Evolutionary conservation across 2,113 vertebrate species (phyloP).

Genomic region (Chinchilla lanigera): DNA sequence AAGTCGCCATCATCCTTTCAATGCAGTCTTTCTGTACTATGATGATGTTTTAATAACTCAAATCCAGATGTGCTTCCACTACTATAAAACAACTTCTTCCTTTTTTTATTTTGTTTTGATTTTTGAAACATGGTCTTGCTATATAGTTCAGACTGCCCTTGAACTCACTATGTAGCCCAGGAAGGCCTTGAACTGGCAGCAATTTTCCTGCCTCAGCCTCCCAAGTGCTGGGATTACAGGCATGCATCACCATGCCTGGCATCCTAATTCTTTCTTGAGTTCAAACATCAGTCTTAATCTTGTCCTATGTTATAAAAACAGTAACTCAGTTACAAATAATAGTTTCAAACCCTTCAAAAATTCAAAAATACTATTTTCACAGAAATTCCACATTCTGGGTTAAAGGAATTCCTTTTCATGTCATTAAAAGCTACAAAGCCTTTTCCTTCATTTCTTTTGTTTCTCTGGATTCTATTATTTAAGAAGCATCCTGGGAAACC

Average conservation of each 20-base stretch:
- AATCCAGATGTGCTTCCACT: background rate
- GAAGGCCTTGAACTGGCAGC: background rate
- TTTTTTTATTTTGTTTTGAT: background rate
- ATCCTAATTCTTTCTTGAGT: background rate
- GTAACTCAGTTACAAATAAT: background rate
- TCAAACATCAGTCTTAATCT: background rate
- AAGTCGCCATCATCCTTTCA: background rate
- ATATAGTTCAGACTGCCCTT: background rate
- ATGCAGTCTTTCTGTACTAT: background rate
- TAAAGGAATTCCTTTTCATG: slow-evolving; percentile 51
- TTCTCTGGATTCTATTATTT: slow-evolving; percentile 40
- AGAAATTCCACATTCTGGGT: slow-evolving; percentile 3
- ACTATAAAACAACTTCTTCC: background rate
- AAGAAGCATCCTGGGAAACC: slow-evolving; percentile 42
- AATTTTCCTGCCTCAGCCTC: background rate
- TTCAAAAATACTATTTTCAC: background rate
- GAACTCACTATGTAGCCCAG: background rate
- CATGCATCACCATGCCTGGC: background rate
- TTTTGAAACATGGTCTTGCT: background rate
- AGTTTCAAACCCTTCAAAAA: slow-evolving; percentile 40
- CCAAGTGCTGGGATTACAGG: background rate
- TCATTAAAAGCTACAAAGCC: slow-evolving; percentile 46
- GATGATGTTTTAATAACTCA: slow-evolving; percentile 27
- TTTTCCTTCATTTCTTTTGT: background rate
- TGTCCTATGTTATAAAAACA: background rate